A percentile compares a stretch with the other conserved stretches of the same genome.
Evolutionary conservation across 2,888 invertebrate genomes (phyloP).

Genomic region (Diarsia rubi): DNA sequence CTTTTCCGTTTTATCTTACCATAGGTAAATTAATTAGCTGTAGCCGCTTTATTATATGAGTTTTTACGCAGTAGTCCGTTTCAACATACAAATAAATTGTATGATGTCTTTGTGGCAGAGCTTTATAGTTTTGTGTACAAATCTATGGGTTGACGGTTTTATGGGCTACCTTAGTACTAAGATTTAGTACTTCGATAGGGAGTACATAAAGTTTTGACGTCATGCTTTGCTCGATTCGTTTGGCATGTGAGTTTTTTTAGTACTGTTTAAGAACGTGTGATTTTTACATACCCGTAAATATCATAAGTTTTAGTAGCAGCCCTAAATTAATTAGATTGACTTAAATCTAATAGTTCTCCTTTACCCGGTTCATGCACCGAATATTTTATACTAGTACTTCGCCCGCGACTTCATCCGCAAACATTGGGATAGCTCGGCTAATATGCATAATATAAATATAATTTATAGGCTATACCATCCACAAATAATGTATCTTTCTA

Average conservation of each 20-base stretch:
- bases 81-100: slow-evolving; percentile 15
- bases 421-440: too few relatives aligned
- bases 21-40: background rate
- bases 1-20: background rate
- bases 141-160: slow-evolving; percentile 33
- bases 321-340: slow-evolving; percentile 5
- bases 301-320: slow-evolving; percentile 2
- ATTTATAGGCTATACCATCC: too few relatives aligned
- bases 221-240: slow-evolving; percentile 7
- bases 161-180: slow-evolving; percentile 40
- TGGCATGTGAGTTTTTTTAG: slow-evolving; percentile 4
- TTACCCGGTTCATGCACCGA: background rate
- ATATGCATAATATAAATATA: too few relatives aligned
- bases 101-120: slow-evolving; percentile 13
- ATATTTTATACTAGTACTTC: background rate
- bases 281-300: slow-evolving; percentile 22
- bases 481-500: too few relatives aligned
- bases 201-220: slow-evolving; percentile 41
- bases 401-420: too few relatives aligned
- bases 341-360: background rate
- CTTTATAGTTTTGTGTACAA: slow-evolving; percentile 47
- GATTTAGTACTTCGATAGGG: slow-evolving; percentile 51
- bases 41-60: background rate
- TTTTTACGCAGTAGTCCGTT: background rate
- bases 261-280: slow-evolving; percentile 16